Percentiles rank a stretch among this genome's conserved stretches.
Conservation (phyloP, 2,888 invertebrate species). For the Platypus cylindrus region DNA sequence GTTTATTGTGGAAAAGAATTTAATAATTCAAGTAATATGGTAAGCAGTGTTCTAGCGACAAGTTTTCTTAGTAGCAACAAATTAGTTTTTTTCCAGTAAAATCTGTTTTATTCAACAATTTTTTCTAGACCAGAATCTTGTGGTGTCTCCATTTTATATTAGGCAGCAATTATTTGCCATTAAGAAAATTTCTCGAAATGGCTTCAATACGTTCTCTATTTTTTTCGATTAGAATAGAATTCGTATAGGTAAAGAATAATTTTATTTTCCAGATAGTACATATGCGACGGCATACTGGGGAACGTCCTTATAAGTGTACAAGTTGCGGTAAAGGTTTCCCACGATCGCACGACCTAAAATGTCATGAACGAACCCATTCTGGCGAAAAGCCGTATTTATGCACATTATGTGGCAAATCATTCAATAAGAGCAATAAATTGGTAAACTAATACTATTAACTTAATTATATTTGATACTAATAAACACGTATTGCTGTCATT, state of each 20-base stretch:
- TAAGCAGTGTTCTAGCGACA: too few species aligned
- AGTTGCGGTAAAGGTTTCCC: conserved; percentile 37
- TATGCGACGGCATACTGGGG: conserved; percentile 36
- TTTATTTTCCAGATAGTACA: conserved; percentile 32
- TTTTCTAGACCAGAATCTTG: too few species aligned
- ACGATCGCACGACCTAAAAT: conserved; percentile 36
- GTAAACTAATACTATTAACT: conserved; percentile 17
- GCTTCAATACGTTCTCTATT: too few species aligned
- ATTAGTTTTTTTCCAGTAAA: too few species aligned
- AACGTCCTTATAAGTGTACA: conserved; percentile 34
- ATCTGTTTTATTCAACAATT: neutral
- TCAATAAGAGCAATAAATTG: conserved; percentile 37
- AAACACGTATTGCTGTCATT: neutral
- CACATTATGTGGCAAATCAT: conserved; percentile 35
- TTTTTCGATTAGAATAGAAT: neutral
- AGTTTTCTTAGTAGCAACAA: too few species aligned
- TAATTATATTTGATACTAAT: neutral
- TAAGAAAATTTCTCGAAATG: too few species aligned
- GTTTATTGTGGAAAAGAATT: conserved; percentile 37
- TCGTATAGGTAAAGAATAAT: too few species aligned
- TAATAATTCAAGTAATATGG: conserved; percentile 38
- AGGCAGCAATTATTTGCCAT: too few species aligned
- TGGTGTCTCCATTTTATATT: too few species aligned
- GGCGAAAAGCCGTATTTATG: conserved; percentile 37
- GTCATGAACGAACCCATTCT: conserved; percentile 36